Evolutionary conservation across 2,113 vertebrate genomes (phyloP).

Genomic region (Notothenia rossii): DNA sequence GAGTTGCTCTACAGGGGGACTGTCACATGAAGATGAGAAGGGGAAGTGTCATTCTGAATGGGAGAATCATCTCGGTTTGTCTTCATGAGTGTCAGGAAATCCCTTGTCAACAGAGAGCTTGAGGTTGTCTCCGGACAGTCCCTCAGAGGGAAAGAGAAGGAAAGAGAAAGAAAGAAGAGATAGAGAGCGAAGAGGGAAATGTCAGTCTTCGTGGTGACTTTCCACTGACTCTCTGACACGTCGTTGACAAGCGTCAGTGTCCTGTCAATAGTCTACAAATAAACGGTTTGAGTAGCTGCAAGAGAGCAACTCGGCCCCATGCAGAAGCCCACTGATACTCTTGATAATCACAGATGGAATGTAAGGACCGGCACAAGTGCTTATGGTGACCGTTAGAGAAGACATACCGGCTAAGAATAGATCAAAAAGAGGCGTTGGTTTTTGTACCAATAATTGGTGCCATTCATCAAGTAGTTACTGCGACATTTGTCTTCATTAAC

Average conservation of each 20-base stretch:
- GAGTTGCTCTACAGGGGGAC: not conserved
- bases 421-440: constrained; percentile 53
- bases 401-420: constrained; percentile 69
- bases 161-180: constrained; percentile 20
- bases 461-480: constrained; percentile 7
- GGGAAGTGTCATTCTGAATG: not conserved
- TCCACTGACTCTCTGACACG: constrained; percentile 73
- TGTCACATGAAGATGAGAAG: not conserved
- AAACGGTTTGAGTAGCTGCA: constrained; percentile 76
- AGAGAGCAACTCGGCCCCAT: constrained; percentile 33
- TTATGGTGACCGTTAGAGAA: constrained; percentile 68
- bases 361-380: constrained; percentile 55
- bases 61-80: not conserved
- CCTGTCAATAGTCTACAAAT: constrained; percentile 79
- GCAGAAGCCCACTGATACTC: constrained; percentile 70
- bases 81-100: constrained; percentile 43
- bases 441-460: constrained; percentile 34
- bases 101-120: constrained; percentile 60
- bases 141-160: constrained; percentile 21
- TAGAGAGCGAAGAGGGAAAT: not conserved
- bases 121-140: constrained; percentile 42
- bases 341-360: constrained; percentile 72
- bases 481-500: not conserved
- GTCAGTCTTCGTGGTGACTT: constrained; percentile 60
- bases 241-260: constrained; percentile 72